Conservation (phyloP, 2,888 invertebrate species). For the Baronia brevicornis region DNA sequence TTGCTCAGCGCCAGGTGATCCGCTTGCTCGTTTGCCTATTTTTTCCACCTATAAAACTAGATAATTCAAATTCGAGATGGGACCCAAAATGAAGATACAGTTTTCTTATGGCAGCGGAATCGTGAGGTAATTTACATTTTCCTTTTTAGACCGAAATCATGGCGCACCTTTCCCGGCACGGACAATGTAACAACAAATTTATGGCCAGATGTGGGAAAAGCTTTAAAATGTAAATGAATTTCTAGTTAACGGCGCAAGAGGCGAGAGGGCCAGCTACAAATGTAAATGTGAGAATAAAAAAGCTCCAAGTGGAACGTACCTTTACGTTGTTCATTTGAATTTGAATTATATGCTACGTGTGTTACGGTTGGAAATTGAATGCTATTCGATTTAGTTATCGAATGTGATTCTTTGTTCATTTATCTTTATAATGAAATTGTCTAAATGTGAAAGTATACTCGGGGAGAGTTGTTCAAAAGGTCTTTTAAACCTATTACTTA, state of each 20-base stretch:
- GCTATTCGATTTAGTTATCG: too few relatives aligned
- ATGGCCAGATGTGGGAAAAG: constrained; percentile 14
- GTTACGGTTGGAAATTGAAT: too few relatives aligned
- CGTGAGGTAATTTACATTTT: neutral
- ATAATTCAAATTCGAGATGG: neutral
- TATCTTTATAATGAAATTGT: too few relatives aligned
- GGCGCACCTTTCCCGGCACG: neutral
- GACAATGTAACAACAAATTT: constrained; percentile 11
- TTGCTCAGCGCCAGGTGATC: too few relatives aligned
- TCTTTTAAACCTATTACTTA: too few relatives aligned
- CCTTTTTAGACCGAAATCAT: neutral
- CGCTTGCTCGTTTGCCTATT: too few relatives aligned
- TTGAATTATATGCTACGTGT: too few relatives aligned
- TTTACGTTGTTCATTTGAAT: too few relatives aligned
- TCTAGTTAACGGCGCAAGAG: constrained; percentile 10
- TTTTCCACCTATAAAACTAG: neutral
- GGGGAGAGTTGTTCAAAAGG: too few relatives aligned
- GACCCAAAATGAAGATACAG: neutral
- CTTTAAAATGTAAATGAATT: constrained; percentile 16
- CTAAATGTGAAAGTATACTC: too few relatives aligned
- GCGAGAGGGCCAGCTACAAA: constrained; percentile 10
- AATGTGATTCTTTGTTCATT: too few relatives aligned
- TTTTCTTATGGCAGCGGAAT: too few relatives aligned
- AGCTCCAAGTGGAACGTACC: constrained; percentile 3
- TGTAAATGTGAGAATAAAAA: constrained; percentile 11